Evolutionary conservation across 2,888 invertebrate genomes (phyloP), one percentile per base, ranked within the genome.

Genomic region (Phymatocera aterrima): DNA sequence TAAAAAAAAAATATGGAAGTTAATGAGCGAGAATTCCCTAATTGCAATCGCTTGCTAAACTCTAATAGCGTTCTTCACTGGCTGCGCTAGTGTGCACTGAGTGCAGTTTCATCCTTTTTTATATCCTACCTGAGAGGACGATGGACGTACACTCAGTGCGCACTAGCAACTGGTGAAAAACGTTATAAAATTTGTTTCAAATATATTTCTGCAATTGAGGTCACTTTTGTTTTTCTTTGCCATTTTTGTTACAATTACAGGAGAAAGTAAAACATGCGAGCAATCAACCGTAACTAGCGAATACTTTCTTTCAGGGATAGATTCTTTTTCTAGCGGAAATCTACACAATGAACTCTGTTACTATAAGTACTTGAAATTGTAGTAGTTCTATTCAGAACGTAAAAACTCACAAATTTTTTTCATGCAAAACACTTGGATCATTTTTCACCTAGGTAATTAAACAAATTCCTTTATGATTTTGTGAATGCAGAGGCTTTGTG

Each of bases 401-500:
- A 51, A 54, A 24, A 10, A 2, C 24, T 8, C 10, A 1, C n/a
- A 54, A 24, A 10, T 28, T 57, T 10, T 1, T 24, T 24, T 57
- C n/a, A n/a, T n/a, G n/a, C n/a, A n/a, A n/a, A n/a, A n/a, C n/a
- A n/a, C n/a, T 34, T n/a, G 15, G 21, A 74, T 74, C 31, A n/a
- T 34, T 48, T 12, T 34, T 77, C 28, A n/a, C 60, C n/a, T 40
- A 21, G 77, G 46, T 68, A 15, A 28, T 24, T 43, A n/a, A 43
- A 34, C 34, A 18, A 37, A 2, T n/a, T 10, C 34, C 0, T 64
- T 46, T 24, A 54, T 60, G 54, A 64, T 74, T 37, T 46, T 24
- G n/a, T 28, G 37, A 37, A 92, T 91, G 57, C 91, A 95, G 97
- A 97, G 93, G 94, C 95, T 77, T 90, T 98, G 64, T 97, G 97